These are phyloP conservation scores for Rambutsinella grinnellia DNA, from an alignment of 2,888 invertebrate genomes.

Conservation along the genomic window DNA sequence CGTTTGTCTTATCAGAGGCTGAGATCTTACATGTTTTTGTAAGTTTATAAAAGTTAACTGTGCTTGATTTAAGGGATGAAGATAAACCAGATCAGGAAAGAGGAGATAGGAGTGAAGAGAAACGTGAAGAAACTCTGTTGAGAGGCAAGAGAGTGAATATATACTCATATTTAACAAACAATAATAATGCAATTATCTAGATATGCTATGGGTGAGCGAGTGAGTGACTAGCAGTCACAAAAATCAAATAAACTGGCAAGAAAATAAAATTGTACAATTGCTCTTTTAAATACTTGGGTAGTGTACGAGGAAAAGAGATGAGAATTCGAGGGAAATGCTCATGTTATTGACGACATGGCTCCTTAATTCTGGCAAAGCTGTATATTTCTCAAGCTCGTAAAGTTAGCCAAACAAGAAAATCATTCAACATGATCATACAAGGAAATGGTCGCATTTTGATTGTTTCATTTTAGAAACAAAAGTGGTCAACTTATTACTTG, in stretches of 20 bases:
- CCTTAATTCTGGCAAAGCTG: slow-evolving; percentile 19
- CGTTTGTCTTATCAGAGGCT: slow-evolving; percentile 10
- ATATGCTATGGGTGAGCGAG: not conserved
- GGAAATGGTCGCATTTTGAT: slow-evolving; percentile 51
- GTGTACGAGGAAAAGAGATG: not conserved
- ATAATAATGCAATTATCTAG: not conserved
- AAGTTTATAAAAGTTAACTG: slow-evolving; percentile 6
- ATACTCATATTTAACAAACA: not conserved
- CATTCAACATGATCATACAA: slow-evolving; percentile 47
- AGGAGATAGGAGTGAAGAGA: not conserved
- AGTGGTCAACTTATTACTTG: slow-evolving; percentile 32
- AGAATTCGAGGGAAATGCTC: not conserved
- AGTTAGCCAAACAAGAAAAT: slow-evolving; percentile 55
- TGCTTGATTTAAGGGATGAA: slow-evolving; percentile 16
- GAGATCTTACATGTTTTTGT: slow-evolving; percentile 26
- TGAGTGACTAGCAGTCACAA: not conserved
- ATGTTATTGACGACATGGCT: not conserved
- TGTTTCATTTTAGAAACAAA: slow-evolving; percentile 42
- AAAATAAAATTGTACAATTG: not conserved
- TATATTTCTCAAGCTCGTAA: slow-evolving; percentile 45
- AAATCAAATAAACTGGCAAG: not conserved
- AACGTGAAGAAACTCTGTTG: no score
- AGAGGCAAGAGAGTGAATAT: not conserved
- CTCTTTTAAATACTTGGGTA: no score
- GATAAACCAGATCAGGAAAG: slow-evolving; percentile 12